Percentiles rank a stretch among this genome's conserved stretches.
Conservation (phyloP, 2,888 invertebrate species). For the Tachina lurida region DNA sequence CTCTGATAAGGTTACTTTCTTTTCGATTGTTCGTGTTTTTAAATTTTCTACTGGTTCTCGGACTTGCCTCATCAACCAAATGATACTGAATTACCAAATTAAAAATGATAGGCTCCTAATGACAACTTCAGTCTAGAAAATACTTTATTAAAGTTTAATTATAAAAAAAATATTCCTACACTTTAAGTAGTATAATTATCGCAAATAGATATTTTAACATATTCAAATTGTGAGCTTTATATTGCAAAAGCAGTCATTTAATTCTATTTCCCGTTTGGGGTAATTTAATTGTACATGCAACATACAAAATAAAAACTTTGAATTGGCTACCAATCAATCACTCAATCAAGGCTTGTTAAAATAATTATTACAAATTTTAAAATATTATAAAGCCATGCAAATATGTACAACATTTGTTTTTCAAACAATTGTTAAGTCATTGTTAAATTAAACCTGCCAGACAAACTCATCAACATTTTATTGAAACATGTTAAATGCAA, state of each 20-base stretch:
- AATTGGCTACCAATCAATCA: conserved; percentile 40
- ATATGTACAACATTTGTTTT: neutral
- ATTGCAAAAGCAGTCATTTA: neutral
- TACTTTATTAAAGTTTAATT: neutral
- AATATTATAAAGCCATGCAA: conserved; percentile 9
- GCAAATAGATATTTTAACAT: neutral
- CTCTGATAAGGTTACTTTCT: too few relatives aligned
- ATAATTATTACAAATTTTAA: conserved; percentile 19
- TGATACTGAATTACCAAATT: neutral
- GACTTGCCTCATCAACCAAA: too few relatives aligned
- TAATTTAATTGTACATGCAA: neutral
- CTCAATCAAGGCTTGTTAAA: conserved; percentile 31
- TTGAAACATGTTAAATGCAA: conserved; percentile 36
- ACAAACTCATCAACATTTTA: conserved; percentile 26
- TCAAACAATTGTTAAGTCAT: conserved; percentile 19
- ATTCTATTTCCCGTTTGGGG: neutral
- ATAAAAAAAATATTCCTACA: neutral
- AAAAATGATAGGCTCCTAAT: neutral
- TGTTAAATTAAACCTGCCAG: conserved; percentile 42
- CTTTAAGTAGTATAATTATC: neutral
- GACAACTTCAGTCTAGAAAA: neutral
- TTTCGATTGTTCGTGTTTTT: too few relatives aligned
- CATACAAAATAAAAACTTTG: neutral
- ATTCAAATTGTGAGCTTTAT: too few relatives aligned
- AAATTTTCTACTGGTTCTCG: too few relatives aligned